Conservation (phyloP, 2,888 invertebrate species). For the Danaus chrysippus region DNA sequence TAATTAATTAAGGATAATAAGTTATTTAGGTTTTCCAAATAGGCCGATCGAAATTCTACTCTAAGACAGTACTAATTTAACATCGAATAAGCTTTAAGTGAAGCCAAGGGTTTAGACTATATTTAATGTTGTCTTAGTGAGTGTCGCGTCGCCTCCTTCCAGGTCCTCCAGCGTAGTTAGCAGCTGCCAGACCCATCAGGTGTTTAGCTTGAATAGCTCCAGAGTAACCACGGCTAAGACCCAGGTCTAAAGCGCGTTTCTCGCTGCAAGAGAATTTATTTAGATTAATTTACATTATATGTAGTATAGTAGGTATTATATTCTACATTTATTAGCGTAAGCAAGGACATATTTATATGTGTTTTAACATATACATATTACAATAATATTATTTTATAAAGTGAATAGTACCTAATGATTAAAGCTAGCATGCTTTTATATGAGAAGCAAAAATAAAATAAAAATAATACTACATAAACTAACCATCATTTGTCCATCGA, state of each 20-base stretch:
- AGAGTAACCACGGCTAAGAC: conserved; percentile 92
- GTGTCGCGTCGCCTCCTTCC: conserved; percentile 89
- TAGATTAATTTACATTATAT: background rate
- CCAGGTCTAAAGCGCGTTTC: conserved; percentile 93
- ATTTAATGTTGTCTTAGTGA: conserved; percentile 43
- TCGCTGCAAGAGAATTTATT: conserved; percentile 75
- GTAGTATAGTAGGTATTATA: background rate
- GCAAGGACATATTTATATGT: no score
- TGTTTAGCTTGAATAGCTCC: conserved; percentile 95
- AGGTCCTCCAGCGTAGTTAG: conserved; percentile 93
- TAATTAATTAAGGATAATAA: background rate
- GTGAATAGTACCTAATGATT: no score
- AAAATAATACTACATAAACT: no score
- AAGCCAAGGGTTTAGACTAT: conserved; percentile 23
- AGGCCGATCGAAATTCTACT: conserved; percentile 22
- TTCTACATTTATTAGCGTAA: background rate
- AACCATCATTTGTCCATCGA: no score
- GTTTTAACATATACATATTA: no score
- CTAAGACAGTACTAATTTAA: conserved; percentile 16
- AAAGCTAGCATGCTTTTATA: no score
- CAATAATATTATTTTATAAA: no score
- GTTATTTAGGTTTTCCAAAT: conserved; percentile 7
- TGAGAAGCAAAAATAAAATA: no score
- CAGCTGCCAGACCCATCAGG: conserved; percentile 93
- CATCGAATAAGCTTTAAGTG: conserved; percentile 24